Evolutionary conservation across 1,140 invertebrate species (phyloP), one percentile per base, ranked within the genome.

Genomic region (Trichonephila inaurata): DNA sequence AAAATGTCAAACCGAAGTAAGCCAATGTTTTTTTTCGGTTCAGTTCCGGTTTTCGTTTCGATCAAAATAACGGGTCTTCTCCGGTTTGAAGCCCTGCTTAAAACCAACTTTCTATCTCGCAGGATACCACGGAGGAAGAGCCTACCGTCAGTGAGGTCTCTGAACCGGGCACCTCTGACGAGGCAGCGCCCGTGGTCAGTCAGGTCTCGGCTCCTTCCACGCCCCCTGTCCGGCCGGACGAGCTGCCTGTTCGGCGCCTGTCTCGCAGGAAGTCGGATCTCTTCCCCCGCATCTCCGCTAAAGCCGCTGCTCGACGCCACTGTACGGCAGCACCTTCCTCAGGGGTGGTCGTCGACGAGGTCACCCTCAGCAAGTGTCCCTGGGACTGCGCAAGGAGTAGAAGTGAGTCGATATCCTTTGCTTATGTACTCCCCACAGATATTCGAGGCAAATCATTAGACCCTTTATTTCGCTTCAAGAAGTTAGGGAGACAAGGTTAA

Each of bases 121-220:
- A 94, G 94, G 85, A 94, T 85, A 61, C 83, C 1, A 91, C 94
- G 21, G 94, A 94, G 60, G 94, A 94, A 14, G 92, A 93, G 66
- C 92, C 92, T 10, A 83, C 82, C 12, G 24, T 21, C 58, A 94
- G 94, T 40, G 94, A 88, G 61, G 58, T 44, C 33, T 94, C 92
- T 1, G 93, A 89, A 19, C 60, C 40, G 8, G 87, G 81, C 8
- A 72, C 89, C 4, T 72, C 81, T 7, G 94, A 91, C 66, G 94
- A 87, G 33, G 69, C 28, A 3, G 72, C 18, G 10, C 44, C 44
- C 16, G 64, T 24, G 5, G 28, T 58, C 10, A 14, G 40, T 44
- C 28, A 58, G 10, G 24, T 18, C 24, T 44, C 51, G 21, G 5
- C 83, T 2, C 16, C 33, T 28, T 44, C 72, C 21, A n/a, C 66